These are phyloP conservation scores for Gavia stellata DNA, from an alignment of 2,113 vertebrate genomes.

Conservation along the genomic window DNA sequence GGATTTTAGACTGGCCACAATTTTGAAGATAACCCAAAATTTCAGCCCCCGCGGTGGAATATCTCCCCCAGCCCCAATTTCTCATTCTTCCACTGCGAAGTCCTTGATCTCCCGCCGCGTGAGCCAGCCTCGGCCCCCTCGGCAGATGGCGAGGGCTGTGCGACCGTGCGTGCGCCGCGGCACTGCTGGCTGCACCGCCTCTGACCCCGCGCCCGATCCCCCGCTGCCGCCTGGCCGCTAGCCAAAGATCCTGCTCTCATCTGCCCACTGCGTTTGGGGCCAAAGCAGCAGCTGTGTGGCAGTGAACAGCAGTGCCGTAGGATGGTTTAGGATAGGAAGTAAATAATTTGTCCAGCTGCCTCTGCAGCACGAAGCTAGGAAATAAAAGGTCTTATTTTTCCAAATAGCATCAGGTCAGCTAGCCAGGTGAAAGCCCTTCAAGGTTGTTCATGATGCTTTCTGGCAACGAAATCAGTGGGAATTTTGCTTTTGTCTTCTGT, in stretches of 20 bases:
- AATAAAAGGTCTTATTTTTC: not conserved
- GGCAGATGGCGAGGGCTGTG: not conserved
- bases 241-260: not conserved
- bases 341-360: not conserved
- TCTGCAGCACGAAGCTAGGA: not conserved
- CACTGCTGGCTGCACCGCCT: accelerated
- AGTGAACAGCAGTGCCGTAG: not conserved
- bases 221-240: not conserved
- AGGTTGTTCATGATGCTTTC: not conserved
- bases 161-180: accelerated
- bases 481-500: not conserved
- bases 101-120: accelerated
- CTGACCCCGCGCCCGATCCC: accelerated
- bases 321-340: not conserved
- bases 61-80: not conserved
- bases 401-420: not conserved
- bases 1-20: not conserved
- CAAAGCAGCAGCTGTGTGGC: not conserved
- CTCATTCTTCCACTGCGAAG: not conserved
- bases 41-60: not conserved
- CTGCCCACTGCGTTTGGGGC: not conserved
- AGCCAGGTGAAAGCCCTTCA: not conserved
- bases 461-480: not conserved
- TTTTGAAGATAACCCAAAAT: not conserved
- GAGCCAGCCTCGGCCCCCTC: not conserved